Evolutionary conservation across 2,888 invertebrate species (phyloP), one percentile per base, ranked within the genome.

Genomic region (Diarsia mendica): DNA sequence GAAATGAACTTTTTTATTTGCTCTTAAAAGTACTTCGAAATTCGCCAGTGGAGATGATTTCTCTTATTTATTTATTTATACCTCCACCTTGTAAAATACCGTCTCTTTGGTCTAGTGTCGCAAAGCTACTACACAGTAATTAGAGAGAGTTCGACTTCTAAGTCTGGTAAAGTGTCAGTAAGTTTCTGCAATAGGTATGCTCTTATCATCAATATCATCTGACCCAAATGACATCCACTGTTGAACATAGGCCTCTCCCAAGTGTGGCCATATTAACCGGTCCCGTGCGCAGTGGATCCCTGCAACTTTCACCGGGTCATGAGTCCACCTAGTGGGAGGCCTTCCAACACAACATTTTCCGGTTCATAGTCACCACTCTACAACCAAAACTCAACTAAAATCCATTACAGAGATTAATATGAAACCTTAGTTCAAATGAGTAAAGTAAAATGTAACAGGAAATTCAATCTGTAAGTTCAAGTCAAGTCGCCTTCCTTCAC

Each of bases 1-100:
- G 63, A 67, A 51, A 67, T 80, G 63, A 67, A 33, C 55, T 67
- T 80, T 63, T 78, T 74, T 49, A 65, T 39, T n/a, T 58, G 28
- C 51, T 63, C 18, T 63, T 6, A 1, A 66, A 75, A 66, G 58
- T 71, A 58, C 49, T 51, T 51, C 28, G 3, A n/a, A 58, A n/a
- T 51, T 13, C 15, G 28, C 15, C 46, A 49, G 28, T 48, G 44
- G n/a, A 73, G 20, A 15, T 64, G n/a, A 64, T 74, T 65, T 58
- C 8, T 9, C 13, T 63, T 44, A n/a, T 63, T n/a, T n/a, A 58
- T 49, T 33, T 58, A 39, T 39, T 39, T 39, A 23, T 48, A 60
- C 20, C 49, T 63, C 2, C 39, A 69, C 33, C n/a, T 5, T 55
- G 13, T 55, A 55, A 13, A 55, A 11, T 13, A 23, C 55, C 5